phyloP scores from a whole-genome alignment of 2,888 invertebrate species.

The Trachelus iudaicus region DNA sequence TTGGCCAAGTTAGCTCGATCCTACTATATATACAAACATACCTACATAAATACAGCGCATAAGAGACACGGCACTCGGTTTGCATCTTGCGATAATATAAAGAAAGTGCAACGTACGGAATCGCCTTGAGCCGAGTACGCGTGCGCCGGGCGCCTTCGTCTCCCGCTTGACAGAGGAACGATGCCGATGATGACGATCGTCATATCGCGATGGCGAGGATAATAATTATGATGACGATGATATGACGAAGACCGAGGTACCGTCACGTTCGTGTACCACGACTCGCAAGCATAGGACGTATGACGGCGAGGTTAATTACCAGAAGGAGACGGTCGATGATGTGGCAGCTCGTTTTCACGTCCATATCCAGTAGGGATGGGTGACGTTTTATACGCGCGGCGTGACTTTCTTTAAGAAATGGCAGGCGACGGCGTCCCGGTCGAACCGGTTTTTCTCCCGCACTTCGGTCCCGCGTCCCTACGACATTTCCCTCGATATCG shows the following conservation, averaged over 20 bases:
- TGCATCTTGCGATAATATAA: constrained; percentile 13
- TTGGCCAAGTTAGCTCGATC: not conserved
- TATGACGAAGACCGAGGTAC: not conserved
- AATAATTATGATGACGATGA: not conserved
- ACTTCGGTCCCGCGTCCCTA: not conserved
- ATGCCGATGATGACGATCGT: not conserved
- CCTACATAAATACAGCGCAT: not conserved
- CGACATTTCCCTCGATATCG: not conserved
- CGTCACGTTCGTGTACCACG: not conserved
- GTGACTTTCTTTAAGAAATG: not conserved
- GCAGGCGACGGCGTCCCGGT: too few relatives aligned
- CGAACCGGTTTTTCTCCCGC: not conserved
- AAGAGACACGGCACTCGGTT: not conserved
- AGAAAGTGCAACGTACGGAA: constrained; percentile 24
- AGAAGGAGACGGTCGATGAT: not conserved
- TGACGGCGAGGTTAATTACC: not conserved
- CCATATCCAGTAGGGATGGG: not conserved
- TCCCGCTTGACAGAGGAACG: not conserved
- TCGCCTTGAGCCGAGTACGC: constrained; percentile 15
- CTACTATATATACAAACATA: not conserved
- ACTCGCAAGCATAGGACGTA: not conserved
- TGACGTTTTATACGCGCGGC: not conserved
- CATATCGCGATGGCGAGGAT: not conserved
- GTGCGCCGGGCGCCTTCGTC: not conserved
- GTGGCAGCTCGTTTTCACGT: not conserved